Conservation (phyloP, 1,140 invertebrate genomes). For the Cyclina sinensis region DNA sequence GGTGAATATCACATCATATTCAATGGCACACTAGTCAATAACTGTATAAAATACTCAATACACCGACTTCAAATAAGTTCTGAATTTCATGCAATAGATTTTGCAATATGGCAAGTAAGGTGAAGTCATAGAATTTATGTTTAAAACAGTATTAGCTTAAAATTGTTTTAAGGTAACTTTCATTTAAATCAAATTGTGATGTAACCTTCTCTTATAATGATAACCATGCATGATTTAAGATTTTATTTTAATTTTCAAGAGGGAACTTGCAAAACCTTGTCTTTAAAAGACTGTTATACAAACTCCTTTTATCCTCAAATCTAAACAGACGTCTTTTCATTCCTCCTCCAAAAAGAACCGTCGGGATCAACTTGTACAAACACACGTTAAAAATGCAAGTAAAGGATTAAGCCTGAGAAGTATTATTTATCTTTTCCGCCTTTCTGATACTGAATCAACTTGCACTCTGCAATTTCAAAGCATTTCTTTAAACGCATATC, state of each 20-base stretch:
- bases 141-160: too few relatives aligned
- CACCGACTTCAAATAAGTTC: too few relatives aligned
- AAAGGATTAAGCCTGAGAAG: constrained; percentile 50
- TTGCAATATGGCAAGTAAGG: too few relatives aligned
- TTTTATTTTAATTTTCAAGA: constrained; percentile 41
- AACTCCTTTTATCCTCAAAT: constrained; percentile 42
- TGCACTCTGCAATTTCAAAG: constrained; percentile 63
- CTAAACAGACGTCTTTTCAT: constrained; percentile 53
- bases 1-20: too few relatives aligned
- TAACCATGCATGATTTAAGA: background rate
- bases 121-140: too few relatives aligned
- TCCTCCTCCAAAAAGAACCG: background rate
- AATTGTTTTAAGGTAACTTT: background rate
- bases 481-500: constrained; percentile 59
- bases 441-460: constrained; percentile 68
- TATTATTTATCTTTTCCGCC: constrained; percentile 65
- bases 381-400: constrained; percentile 67
- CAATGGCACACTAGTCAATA: too few relatives aligned
- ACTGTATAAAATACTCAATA: too few relatives aligned
- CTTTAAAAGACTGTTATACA: constrained; percentile 41
- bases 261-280: constrained; percentile 9
- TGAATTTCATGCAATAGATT: too few relatives aligned
- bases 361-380: constrained; percentile 62
- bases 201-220: background rate
- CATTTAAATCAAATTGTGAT: background rate